Evolutionary conservation across 2,888 invertebrate species (phyloP).

Genomic region (Portevinia maculata): DNA sequence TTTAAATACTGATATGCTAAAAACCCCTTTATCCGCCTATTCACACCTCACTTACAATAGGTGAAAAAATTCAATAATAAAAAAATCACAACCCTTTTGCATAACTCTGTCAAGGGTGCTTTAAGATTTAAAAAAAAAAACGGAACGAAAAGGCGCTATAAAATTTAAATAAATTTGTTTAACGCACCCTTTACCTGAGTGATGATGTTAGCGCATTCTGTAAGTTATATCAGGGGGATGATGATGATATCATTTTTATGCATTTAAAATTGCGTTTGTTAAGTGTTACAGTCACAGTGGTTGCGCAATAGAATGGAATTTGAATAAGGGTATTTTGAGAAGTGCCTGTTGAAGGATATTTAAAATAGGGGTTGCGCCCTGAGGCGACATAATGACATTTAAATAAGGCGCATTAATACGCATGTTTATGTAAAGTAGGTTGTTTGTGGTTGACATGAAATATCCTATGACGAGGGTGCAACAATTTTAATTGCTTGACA

Average conservation of each 20-base stretch:
- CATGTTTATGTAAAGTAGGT: slow-evolving; percentile 72
- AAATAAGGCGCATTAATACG: slow-evolving; percentile 72
- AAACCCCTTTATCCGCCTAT: slow-evolving; percentile 46
- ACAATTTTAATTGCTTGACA: slow-evolving; percentile 26
- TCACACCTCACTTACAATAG: slow-evolving; percentile 48
- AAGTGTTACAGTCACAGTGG: slow-evolving; percentile 63
- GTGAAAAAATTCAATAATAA: slow-evolving; percentile 17
- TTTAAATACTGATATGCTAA: slow-evolving; percentile 74
- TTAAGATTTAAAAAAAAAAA: slow-evolving; percentile 38
- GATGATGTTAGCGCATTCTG: background rate
- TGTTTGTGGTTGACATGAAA: slow-evolving; percentile 36
- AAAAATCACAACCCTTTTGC: slow-evolving; percentile 62
- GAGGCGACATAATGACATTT: slow-evolving; percentile 58
- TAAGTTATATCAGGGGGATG: slow-evolving; percentile 38
- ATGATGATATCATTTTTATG: slow-evolving; percentile 65
- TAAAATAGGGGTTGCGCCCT: slow-evolving; percentile 66
- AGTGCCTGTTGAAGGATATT: slow-evolving; percentile 48
- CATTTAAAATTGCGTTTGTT: slow-evolving; percentile 53
- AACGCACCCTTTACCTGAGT: slow-evolving; percentile 67
- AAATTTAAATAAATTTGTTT: slow-evolving; percentile 74
- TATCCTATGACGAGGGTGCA: slow-evolving; percentile 26
- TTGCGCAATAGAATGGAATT: slow-evolving; percentile 69
- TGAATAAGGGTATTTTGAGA: slow-evolving; percentile 42
- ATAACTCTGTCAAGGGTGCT: slow-evolving; percentile 58
- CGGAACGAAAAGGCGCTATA: slow-evolving; percentile 57